A percentile compares a stretch with the other conserved stretches of the same genome.
phyloP scores from a whole-genome alignment of 2,797 vertebrate species.

The Catostomus latipinnis region DNA sequence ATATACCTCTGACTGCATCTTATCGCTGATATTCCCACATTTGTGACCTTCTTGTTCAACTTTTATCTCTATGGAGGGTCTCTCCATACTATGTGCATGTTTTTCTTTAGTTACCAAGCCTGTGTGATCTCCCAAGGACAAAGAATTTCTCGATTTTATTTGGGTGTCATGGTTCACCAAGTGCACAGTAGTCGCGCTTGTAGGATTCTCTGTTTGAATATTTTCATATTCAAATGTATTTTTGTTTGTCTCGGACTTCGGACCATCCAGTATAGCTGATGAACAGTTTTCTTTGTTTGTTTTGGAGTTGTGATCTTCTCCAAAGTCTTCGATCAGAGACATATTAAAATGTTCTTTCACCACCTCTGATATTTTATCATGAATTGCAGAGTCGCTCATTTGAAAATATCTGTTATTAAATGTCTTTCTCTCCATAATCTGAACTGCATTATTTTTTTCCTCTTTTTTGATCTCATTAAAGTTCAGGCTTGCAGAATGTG shows the following conservation, averaged over 20 bases:
- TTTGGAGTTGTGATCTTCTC: slow-evolving; percentile 34
- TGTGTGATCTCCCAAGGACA: neutral
- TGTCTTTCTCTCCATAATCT: slow-evolving; percentile 6
- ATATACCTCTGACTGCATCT: slow-evolving; percentile 8
- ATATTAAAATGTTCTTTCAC: slow-evolving; percentile 73
- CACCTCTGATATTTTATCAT: slow-evolving; percentile 79
- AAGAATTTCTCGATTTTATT: slow-evolving; percentile 19
- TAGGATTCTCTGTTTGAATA: slow-evolving; percentile 12
- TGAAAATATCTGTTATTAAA: slow-evolving; percentile 32
- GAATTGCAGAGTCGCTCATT: slow-evolving; percentile 67
- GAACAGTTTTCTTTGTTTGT: slow-evolving; percentile 24
- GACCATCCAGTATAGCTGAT: slow-evolving; percentile 5
- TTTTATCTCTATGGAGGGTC: neutral
- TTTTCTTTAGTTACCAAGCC: neutral
- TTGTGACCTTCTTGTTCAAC: slow-evolving; percentile 8
- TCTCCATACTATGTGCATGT: neutral
- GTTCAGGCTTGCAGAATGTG: neutral
- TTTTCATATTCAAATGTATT: slow-evolving; percentile 14
- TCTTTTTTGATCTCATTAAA: neutral
- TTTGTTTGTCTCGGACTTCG: slow-evolving; percentile 15
- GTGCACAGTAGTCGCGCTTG: neutral
- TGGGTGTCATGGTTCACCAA: slow-evolving; percentile 2
- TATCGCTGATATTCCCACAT: neutral
- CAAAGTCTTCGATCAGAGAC: slow-evolving; percentile 48
- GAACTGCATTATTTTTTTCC: slow-evolving; percentile 14